A percentile compares a stretch with the other conserved stretches of the same genome.
These are phyloP conservation scores for Orthosia incerta DNA, from an alignment of 2,888 invertebrate genomes.

Conservation along the genomic window DNA sequence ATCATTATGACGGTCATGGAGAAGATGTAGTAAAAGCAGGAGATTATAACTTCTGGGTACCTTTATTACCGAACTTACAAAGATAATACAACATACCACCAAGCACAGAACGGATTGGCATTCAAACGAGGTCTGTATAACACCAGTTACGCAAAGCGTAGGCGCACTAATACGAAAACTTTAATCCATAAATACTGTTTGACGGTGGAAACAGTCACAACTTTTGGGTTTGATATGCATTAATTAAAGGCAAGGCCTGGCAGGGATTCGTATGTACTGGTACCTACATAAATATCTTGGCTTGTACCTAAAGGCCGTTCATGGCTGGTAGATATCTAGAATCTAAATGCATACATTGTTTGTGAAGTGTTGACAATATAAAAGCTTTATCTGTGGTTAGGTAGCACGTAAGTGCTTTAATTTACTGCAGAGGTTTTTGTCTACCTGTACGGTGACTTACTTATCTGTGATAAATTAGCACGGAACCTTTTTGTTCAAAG, in stretches of 20 bases:
- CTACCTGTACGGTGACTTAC: not conserved
- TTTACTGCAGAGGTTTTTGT: not conserved
- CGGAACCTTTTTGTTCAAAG: not conserved
- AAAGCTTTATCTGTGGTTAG: constrained; percentile 16
- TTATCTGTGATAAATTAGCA: not conserved
- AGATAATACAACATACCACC: constrained; percentile 10
- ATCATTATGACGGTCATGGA: not conserved
- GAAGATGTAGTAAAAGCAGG: not conserved
- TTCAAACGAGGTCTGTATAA: constrained; percentile 10
- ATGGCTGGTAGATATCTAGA: constrained; percentile 12
- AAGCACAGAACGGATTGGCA: constrained; percentile 9
- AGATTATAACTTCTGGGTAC: not conserved
- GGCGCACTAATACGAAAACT: constrained; percentile 38
- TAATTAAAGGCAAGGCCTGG: constrained; percentile 37
- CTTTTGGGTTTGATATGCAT: constrained; percentile 46
- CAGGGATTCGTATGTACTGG: constrained; percentile 27
- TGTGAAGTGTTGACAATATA: constrained; percentile 13
- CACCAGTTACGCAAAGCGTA: constrained; percentile 25
- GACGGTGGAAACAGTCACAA: constrained; percentile 43
- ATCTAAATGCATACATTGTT: constrained; percentile 3
- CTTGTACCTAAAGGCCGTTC: constrained; percentile 11
- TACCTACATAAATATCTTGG: constrained; percentile 6
- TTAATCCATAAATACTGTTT: constrained; percentile 53
- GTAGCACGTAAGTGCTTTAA: constrained; percentile 27
- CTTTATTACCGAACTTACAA: constrained; percentile 2